Base-by-base conservation (phyloP, 2,797 vertebrate genomes). In the Podarcis siculus region DNA sequence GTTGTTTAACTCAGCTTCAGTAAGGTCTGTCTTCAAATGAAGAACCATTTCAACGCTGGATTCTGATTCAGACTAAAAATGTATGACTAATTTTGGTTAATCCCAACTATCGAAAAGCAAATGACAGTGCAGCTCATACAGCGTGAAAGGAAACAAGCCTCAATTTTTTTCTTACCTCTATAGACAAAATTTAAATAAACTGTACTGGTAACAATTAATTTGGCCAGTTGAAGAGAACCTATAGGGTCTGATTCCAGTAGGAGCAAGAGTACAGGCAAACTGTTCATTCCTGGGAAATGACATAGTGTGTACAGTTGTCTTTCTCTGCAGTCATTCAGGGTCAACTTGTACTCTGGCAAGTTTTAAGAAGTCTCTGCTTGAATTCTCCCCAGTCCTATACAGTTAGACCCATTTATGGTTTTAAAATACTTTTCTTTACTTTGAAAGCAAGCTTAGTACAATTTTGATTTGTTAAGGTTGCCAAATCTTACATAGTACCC, bases 211-310 rank as follows among this genome's bases (percentile, higher is more conserved):
- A 64, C 23, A 91, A 89, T 91, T 89, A 86, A 92, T 94, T 95
- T 90, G 91, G 90, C 89, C 91, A 90, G 87, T 92, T 88, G 37
- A 88, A 90, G 93, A 89, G 79, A 91, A 87, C 93, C 79, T 91
- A 8, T 88, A 86, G 55, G 66, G 37, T 79, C 67, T 89, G 25
- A 19, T 45, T 23, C 10, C 1, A 23, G 37, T 1, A 0, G 4
- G 75, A 79, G 17, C 49, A 71, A 27, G 90, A 69, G 82, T 89
- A 81, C 49, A 35, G 84, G 82, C 89, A 84, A n/a, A 83, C 83
- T 7, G 39, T 73, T 85, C n/a, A 12, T 80, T 5, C 0, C 0
- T 0, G 61, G 19, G 1, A 0, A 0, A n/a, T 86, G 0, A 0
- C 2, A 13, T 15, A 10, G 45, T 27, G 27, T 8, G 27, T 2